These are phyloP conservation scores for Drosophila chauvacae DNA, from an alignment of 1,140 invertebrate species.

Conservation along the genomic window DNA sequence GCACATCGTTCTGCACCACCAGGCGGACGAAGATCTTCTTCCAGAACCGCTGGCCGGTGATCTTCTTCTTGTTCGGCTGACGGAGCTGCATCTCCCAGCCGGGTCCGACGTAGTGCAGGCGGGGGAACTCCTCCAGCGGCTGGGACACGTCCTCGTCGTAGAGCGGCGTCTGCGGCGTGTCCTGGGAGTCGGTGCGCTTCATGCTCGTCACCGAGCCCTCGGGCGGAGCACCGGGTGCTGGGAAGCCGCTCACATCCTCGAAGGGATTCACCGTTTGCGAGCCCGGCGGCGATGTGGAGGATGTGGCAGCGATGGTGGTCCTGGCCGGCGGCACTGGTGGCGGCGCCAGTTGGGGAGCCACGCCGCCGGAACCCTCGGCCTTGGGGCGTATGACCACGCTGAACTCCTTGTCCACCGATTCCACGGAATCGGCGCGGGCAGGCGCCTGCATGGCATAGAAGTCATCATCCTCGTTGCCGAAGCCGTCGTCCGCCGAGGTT, in stretches of 20 bases:
- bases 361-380: conserved; percentile 84
- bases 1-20: conserved; percentile 91
- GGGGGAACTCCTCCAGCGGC: conserved; percentile 96
- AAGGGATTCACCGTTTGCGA: conserved; percentile 89
- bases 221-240: conserved; percentile 48
- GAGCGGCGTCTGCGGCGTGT: conserved; percentile 94
- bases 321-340: conserved; percentile 88
- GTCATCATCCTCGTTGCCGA: conserved; percentile 91
- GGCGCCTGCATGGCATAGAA: conserved; percentile 92
- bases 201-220: conserved; percentile 32
- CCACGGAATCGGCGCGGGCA: conserved; percentile 89
- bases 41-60: conserved; percentile 98
- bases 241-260: conserved; percentile 85
- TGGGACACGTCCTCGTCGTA: conserved; percentile 97
- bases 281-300: conserved; percentile 86
- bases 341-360: conserved; percentile 89
- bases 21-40: conserved; percentile 97
- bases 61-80: conserved; percentile 99
- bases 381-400: conserved; percentile 87
- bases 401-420: conserved; percentile 88
- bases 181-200: conserved; percentile 88
- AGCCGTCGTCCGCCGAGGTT: conserved; percentile 86
- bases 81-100: conserved; percentile 98
- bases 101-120: conserved; percentile 91
- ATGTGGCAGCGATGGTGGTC: conserved; percentile 85